These are phyloP conservation scores for Branchellion lobata DNA, from an alignment of 2,888 invertebrate genomes.

Conservation along the genomic window DNA sequence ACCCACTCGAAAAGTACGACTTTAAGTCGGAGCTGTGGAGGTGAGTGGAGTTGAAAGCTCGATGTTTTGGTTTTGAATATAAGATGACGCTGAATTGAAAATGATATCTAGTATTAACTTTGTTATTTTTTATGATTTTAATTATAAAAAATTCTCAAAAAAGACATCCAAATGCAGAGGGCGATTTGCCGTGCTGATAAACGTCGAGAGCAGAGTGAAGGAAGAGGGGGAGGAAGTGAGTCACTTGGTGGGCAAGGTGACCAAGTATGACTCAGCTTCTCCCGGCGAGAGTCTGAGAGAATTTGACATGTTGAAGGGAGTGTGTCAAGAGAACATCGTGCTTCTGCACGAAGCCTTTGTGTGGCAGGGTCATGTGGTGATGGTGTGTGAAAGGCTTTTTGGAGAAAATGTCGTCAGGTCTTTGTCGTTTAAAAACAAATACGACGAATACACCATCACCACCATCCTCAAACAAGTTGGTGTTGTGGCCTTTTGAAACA, in stretches of 20 bases:
- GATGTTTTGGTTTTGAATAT: background rate
- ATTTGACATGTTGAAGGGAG: slow-evolving; percentile 72
- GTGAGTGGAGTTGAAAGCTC: slow-evolving; percentile 43
- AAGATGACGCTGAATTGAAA: too few species aligned
- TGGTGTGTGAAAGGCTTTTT: slow-evolving; percentile 67
- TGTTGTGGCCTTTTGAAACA: too few species aligned
- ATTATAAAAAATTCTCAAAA: background rate
- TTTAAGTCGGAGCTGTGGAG: slow-evolving; percentile 52
- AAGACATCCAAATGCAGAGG: slow-evolving; percentile 67
- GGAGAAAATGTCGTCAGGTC: slow-evolving; percentile 89
- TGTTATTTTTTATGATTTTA: background rate
- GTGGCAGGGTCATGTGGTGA: slow-evolving; percentile 58
- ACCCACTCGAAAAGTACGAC: slow-evolving; percentile 48
- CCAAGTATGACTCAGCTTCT: slow-evolving; percentile 54
- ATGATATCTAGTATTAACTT: background rate
- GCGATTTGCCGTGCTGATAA: slow-evolving; percentile 75
- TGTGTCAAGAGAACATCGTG: slow-evolving; percentile 80
- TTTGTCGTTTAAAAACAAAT: slow-evolving; percentile 82
- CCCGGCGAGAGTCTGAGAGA: slow-evolving; percentile 72
- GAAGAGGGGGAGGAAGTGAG: slow-evolving; percentile 59
- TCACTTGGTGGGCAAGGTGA: slow-evolving; percentile 74
- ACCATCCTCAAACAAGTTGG: slow-evolving; percentile 76
- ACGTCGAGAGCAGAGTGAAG: slow-evolving; percentile 48
- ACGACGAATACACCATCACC: slow-evolving; percentile 87
- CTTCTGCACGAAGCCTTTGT: slow-evolving; percentile 65